Evolutionary conservation across 1,140 invertebrate species (phyloP), one percentile per base, ranked within the genome.

Genomic region (Rhyzopertha dominica): DNA sequence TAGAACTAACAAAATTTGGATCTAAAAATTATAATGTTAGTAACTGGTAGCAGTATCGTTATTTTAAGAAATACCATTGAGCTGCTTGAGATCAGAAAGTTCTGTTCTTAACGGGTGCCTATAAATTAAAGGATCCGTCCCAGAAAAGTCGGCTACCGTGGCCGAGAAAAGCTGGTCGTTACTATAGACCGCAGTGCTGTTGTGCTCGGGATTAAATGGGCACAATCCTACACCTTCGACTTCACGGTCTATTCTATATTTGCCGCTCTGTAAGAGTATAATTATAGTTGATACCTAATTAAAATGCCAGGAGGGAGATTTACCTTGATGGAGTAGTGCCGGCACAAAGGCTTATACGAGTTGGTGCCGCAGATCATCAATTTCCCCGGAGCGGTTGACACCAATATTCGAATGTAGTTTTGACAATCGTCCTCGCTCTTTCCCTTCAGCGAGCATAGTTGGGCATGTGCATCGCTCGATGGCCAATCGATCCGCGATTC

Each of bases 321-420:
- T 66, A 79, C 78, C 67, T 73, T 66, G 44, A 74, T 62, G 13
- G 66, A 60, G 61, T 93, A 93, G 54, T 84, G 76, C 37, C 93
- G 77, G 72, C 95, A 98, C 36, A 82, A 78, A 1, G 95, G 95
- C 63, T 94, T 95, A 73, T 88, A 98, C 4, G 94, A 91, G 70
- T 98, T 95, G 18, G 95, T 98, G 13, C 95, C 95, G 69, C 95
- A 99, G 29, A 97, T 81, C 37, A 94, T 73, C 17, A 94, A 74
- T 46, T 82, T 78, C 7, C 83, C 82, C 47, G 88, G 79, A 62
- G 61, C 76, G 72, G 63, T 81, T 77, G 29, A 79, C 9, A 68
- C 81, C 54, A 93, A 79, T 14, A 98, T 88, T 45, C 94, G 79
- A 49, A 98, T 85, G 69, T 94, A 97, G 72, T 98, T 98, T 72